Percentiles rank a stretch among this genome's conserved stretches.
Conservation (phyloP, 2,888 invertebrate species). For the Cheilosia variabilis region DNA sequence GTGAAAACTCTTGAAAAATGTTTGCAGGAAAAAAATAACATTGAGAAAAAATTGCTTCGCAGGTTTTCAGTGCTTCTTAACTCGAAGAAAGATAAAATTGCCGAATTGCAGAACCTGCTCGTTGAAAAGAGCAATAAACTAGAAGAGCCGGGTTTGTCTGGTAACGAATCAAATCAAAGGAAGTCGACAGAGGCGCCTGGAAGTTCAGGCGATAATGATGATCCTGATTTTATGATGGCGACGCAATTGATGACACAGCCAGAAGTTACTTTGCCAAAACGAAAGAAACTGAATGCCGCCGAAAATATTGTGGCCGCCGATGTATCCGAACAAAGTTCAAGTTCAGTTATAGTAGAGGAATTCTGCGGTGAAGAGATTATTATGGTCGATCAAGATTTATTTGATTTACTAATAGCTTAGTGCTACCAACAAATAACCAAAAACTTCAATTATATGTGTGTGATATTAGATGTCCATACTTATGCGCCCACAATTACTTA, state of each 20-base stretch:
- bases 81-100: constrained; percentile 79
- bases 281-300: constrained; percentile 42
- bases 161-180: neutral
- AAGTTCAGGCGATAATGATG: constrained; percentile 25
- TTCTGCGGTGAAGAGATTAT: neutral
- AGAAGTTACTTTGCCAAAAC: constrained; percentile 52
- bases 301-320: neutral
- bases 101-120: constrained; percentile 76
- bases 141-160: constrained; percentile 16
- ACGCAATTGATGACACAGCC: constrained; percentile 64
- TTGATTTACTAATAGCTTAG: neutral
- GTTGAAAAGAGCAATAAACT: constrained; percentile 47
- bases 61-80: constrained; percentile 79
- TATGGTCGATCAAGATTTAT: constrained; percentile 2
- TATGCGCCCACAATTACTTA: neutral
- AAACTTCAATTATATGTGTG: neutral
- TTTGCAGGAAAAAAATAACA: constrained; percentile 75
- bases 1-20: constrained; percentile 76
- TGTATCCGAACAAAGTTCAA: neutral
- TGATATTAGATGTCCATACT: neutral
- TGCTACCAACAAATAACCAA: neutral
- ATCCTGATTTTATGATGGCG: constrained; percentile 45
- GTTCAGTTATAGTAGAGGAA: neutral
- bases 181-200: constrained; percentile 6
- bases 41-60: constrained; percentile 77